These are phyloP conservation scores for Chlorocebus sabaeus DNA, from an alignment of 2,113 vertebrate genomes.

Conservation along the genomic window DNA sequence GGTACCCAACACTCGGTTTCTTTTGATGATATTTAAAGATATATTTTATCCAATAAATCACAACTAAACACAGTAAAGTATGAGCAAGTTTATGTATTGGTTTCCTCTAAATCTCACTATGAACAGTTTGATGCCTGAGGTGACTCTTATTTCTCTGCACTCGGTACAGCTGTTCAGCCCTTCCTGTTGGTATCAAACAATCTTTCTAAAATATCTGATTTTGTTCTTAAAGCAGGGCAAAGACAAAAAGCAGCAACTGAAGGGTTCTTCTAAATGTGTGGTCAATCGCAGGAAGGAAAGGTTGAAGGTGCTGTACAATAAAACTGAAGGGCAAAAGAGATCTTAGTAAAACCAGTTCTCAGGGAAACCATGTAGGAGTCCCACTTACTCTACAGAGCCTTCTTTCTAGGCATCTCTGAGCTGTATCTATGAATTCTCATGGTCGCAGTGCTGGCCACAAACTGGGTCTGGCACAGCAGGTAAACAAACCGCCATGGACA, in stretches of 20 bases:
- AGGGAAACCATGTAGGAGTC: neutral
- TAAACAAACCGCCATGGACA: neutral
- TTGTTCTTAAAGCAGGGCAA: neutral
- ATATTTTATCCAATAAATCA: neutral
- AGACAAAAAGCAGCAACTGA: neutral
- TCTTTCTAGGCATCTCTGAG: neutral
- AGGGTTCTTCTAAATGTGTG: neutral
- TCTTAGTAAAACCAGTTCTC: neutral
- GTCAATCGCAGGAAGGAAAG: neutral
- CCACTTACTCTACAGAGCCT: neutral
- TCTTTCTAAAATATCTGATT: neutral
- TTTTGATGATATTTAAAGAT: neutral
- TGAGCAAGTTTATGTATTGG: neutral
- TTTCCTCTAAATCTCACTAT: neutral
- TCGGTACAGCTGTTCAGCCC: neutral
- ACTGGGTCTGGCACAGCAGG: neutral
- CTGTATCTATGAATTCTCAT: neutral
- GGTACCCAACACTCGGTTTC: neutral
- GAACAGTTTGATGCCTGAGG: neutral
- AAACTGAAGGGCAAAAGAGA: neutral
- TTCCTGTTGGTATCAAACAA: neutral
- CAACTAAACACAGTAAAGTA: neutral
- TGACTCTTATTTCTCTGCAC: neutral
- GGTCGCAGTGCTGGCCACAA: neutral
- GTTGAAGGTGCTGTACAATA: neutral